A percentile compares a stretch with the other conserved stretches of the same genome.
Evolutionary conservation across 2,888 invertebrate genomes (phyloP).

Genomic region (Thumatha senex): DNA sequence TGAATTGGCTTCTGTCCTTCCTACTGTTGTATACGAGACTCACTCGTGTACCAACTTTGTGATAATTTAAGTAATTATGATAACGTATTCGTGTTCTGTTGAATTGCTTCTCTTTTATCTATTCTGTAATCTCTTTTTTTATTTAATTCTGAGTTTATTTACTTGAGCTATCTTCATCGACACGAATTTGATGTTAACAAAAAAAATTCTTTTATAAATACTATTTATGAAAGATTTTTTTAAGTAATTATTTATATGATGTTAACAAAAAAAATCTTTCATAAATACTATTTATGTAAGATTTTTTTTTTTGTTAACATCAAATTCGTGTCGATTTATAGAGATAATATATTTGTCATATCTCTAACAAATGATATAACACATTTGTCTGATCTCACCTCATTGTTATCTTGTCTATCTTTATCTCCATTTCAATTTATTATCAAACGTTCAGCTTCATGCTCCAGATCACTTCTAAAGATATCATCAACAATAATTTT

Average conservation of each 20-base stretch:
- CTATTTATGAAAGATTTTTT: too few species aligned
- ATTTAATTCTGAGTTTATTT: too few species aligned
- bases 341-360: background rate
- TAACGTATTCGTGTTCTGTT: too few species aligned
- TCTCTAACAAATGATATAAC: background rate
- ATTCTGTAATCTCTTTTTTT: background rate
- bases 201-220: background rate
- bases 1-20: slow-evolving; percentile 14
- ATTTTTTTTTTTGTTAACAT: too few species aligned
- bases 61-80: background rate
- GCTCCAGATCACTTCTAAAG: slow-evolving; percentile 19
- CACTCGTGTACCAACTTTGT: background rate
- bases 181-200: background rate
- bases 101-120: slow-evolving; percentile 14
- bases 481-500: slow-evolving; percentile 19
- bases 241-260: too few species aligned
- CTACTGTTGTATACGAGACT: too few species aligned
- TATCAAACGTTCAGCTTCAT: slow-evolving; percentile 16
- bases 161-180: background rate
- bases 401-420: background rate
- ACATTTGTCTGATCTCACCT: background rate
- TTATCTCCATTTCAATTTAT: slow-evolving; percentile 7
- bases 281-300: too few species aligned
- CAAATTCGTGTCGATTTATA: too few species aligned
- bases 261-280: too few species aligned